phyloP scores from a whole-genome alignment of 2,797 vertebrate genomes.

The Gymnocypris eckloni region DNA sequence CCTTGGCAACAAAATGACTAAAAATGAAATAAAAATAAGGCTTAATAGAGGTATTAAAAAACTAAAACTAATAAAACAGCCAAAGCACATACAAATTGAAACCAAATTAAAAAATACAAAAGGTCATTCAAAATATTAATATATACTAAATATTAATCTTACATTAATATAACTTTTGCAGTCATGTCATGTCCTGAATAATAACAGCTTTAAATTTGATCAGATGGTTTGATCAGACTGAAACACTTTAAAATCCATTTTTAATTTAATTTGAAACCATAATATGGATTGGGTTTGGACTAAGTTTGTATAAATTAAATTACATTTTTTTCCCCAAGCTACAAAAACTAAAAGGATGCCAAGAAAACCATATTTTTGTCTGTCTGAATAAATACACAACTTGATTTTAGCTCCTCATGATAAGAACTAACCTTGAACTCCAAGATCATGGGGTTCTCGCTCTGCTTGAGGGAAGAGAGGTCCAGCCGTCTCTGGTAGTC shows the following conservation, averaged over 20 bases:
- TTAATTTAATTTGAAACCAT: neutral
- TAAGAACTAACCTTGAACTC: constrained; percentile 86
- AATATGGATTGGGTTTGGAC: neutral
- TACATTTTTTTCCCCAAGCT: neutral
- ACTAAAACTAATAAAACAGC: neutral
- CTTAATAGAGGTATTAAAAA: too few relatives aligned
- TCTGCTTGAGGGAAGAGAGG: constrained; percentile 91
- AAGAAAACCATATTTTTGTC: neutral
- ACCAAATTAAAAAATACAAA: neutral
- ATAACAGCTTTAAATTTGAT: neutral
- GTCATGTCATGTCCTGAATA: neutral
- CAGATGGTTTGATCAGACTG: neutral
- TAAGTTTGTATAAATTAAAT: neutral
- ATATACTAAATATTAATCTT: neutral
- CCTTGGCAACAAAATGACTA: neutral
- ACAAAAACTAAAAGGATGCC: neutral
- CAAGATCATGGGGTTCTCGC: constrained; percentile 91
- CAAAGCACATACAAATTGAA: neutral
- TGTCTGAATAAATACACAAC: neutral
- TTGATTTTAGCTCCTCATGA: neutral
- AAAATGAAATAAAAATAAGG: neutral
- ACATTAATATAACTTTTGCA: neutral
- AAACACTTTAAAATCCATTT: neutral
- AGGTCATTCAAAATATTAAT: neutral
- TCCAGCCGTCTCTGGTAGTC: constrained; percentile 95